Conservation (phyloP, 2,888 invertebrate species). For the Plusia festucae region DNA sequence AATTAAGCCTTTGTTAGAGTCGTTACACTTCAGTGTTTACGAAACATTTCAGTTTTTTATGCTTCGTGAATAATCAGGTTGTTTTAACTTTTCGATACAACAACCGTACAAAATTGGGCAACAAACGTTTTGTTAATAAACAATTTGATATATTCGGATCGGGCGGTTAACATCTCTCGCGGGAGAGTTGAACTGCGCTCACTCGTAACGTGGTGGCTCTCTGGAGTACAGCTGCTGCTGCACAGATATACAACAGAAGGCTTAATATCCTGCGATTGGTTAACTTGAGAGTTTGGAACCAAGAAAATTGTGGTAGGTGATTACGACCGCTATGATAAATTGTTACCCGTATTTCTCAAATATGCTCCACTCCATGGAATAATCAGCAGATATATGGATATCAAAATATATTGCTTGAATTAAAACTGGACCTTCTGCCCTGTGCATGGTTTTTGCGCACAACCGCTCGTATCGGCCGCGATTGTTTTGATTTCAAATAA, state of each 20-base stretch:
- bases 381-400: too few species aligned
- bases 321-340: too few species aligned
- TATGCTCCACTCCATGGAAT: too few species aligned
- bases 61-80: neutral
- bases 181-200: neutral
- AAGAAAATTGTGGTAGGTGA: too few species aligned
- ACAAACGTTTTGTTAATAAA: conserved; percentile 6
- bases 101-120: neutral
- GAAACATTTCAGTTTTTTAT: neutral
- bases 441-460: neutral
- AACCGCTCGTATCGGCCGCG: neutral
- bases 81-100: neutral
- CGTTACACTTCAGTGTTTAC: conserved; percentile 1
- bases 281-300: too few species aligned
- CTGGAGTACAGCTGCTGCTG: neutral
- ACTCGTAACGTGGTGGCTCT: neutral
- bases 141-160: conserved; percentile 16
- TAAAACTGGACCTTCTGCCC: conserved; percentile 6
- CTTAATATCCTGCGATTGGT: neutral
- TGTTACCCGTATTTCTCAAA: too few species aligned
- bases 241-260: neutral
- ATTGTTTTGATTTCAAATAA: conserved; percentile 36
- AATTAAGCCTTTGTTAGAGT: conserved; percentile 24
- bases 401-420: neutral
- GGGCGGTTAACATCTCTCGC: neutral